Percentiles rank a stretch among this genome's conserved stretches.
Conservation (phyloP, 2,113 vertebrate species). For the Phaethon lepturus region DNA sequence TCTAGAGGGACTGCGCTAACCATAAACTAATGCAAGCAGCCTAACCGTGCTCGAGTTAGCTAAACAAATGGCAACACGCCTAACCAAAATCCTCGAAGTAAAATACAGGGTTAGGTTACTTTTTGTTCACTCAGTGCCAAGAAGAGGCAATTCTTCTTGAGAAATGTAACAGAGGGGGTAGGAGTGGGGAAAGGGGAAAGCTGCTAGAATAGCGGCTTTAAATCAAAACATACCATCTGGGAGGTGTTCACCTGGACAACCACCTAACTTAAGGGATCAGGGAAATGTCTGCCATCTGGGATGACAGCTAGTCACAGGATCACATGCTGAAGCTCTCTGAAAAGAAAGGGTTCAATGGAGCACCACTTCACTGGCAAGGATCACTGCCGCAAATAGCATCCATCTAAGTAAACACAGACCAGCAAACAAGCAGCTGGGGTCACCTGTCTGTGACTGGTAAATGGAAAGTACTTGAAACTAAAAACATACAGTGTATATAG, state of each 20-base stretch:
- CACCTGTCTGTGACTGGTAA: constrained; percentile 25
- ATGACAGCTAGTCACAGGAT: not conserved
- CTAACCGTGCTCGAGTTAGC: not conserved
- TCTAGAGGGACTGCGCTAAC: not conserved
- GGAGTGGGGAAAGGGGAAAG: not conserved
- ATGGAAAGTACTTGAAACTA: not conserved
- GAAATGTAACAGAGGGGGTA: not conserved
- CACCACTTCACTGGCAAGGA: not conserved
- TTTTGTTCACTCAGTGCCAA: not conserved
- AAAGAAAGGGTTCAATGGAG: not conserved
- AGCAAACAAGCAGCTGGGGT: constrained; percentile 8
- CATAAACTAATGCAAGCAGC: not conserved
- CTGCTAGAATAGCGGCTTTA: not conserved
- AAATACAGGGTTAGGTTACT: constrained; percentile 19
- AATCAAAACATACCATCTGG: not conserved
- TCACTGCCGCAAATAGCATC: constrained; percentile 10
- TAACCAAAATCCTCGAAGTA: constrained; percentile 6
- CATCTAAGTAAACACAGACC: not conserved
- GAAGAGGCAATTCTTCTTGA: not conserved
- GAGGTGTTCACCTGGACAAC: not conserved
- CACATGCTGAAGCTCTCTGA: not conserved
- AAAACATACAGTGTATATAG: not conserved
- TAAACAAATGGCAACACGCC: constrained; percentile 4
- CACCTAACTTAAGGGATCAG: not conserved
- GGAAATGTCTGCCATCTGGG: not conserved